These are phyloP conservation scores for Orientallactaga sibirica DNA, from an alignment of 2,797 vertebrate species.

Conservation along the genomic window DNA sequence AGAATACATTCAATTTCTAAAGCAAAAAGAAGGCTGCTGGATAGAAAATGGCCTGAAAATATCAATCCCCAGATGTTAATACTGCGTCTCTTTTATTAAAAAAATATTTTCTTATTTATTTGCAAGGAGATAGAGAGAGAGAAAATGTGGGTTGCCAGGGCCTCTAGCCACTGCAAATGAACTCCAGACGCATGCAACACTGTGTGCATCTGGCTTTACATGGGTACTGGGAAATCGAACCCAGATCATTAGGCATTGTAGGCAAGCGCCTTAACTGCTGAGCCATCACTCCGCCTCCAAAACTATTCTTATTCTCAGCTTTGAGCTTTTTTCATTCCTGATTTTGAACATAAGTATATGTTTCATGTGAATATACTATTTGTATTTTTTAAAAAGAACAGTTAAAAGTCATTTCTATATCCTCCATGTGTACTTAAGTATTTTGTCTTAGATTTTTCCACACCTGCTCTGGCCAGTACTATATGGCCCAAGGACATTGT, in stretches of 20 bases:
- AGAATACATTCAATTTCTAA: neutral
- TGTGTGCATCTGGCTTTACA: too few species aligned
- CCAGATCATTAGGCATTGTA: too few species aligned
- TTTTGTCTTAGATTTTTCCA: neutral
- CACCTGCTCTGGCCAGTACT: neutral
- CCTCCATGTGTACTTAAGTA: neutral
- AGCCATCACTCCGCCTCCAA: too few species aligned
- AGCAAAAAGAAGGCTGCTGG: neutral
- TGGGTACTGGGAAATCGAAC: too few species aligned
- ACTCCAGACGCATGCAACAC: too few species aligned
- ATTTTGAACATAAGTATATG: constrained; percentile 22
- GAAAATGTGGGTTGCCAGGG: too few species aligned
- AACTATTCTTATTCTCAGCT: neutral
- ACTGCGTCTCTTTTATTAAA: too few species aligned
- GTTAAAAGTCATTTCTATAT: neutral
- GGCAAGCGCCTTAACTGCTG: too few species aligned
- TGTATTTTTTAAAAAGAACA: neutral
- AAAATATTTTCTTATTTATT: too few species aligned
- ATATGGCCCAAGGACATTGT: neutral
- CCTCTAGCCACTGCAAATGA: too few species aligned
- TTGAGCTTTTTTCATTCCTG: neutral
- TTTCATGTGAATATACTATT: constrained; percentile 15
- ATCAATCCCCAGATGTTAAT: neutral
- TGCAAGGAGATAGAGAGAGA: too few species aligned
- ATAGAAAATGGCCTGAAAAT: neutral